Evolutionary conservation across 2,888 invertebrate species (phyloP).

Genomic region (Heteromyza rotundicornis): DNA sequence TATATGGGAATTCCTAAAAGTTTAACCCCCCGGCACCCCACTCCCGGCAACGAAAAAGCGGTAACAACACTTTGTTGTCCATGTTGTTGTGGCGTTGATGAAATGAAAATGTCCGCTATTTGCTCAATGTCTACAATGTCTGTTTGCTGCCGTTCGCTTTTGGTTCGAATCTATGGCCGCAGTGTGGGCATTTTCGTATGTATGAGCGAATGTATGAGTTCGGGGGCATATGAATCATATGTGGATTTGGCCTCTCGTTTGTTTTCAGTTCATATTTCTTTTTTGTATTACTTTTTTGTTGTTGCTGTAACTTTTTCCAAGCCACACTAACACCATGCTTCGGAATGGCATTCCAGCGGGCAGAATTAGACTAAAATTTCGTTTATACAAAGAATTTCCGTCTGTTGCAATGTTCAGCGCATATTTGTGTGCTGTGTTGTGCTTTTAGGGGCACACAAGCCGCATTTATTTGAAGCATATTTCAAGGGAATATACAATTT

Average conservation of each 20-base stretch:
- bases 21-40: too few relatives aligned
- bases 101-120: slow-evolving; percentile 38
- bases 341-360: too few relatives aligned
- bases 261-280: background rate
- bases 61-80: background rate
- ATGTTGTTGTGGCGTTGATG: slow-evolving; percentile 24
- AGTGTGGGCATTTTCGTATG: background rate
- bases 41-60: too few relatives aligned
- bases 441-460: too few relatives aligned
- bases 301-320: too few relatives aligned
- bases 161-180: slow-evolving; percentile 2
- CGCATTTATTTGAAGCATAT: background rate
- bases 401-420: too few relatives aligned
- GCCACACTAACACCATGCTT: too few relatives aligned
- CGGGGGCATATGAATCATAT: slow-evolving; percentile 12
- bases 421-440: too few relatives aligned
- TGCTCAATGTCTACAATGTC: slow-evolving; percentile 38
- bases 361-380: too few relatives aligned
- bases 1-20: too few relatives aligned
- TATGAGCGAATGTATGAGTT: slow-evolving; percentile 12
- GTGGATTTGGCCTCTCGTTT: slow-evolving; percentile 3
- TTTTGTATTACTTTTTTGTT: too few relatives aligned
- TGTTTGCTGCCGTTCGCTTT: slow-evolving; percentile 11
- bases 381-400: too few relatives aligned
- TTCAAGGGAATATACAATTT: background rate